Base-by-base conservation (phyloP, 2,888 invertebrate genomes). In the Caenorhabditis virilis region DNA sequence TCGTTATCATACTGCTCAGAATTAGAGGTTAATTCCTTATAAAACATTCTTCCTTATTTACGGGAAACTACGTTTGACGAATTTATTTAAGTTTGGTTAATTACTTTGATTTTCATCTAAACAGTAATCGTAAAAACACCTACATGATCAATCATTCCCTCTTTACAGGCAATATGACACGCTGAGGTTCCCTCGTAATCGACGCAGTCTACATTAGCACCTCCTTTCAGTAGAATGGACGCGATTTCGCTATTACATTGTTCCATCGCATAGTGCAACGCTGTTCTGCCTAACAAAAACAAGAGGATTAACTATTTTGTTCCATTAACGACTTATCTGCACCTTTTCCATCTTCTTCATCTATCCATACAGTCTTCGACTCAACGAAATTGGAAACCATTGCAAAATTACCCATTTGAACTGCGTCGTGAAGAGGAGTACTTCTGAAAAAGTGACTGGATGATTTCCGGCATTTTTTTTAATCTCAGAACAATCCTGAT, bases 71-170 rank as follows among this genome's bases (percentile, higher is more conserved):
- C n/a, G n/a, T n/a, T n/a, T n/a, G n/a, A n/a, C n/a, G n/a, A 36
- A 4, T n/a, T 16, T 36, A 36, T 36, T 13, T 36, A 15, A 6
- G 7, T 9, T 13, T 39, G 9, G 9, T 7, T 20, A 22, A 20
- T 42, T 25, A n/a, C 2, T 25, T 45, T 11, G 18, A 13, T 22
- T 25, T n/a, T 23, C 25, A 13, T 25, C n/a, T 18, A 42, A 6
- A 11, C n/a, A 5, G 5, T 36, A 50, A 23, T 5, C n/a, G n/a
- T 25, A 6, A 16, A 2, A 48, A 15, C 11, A 41, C 59, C 16
- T 45, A 76, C 76, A 50, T 69, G 57, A 42, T 76, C 76, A 39
- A 72, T 62, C 62, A 72, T 74, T 25, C 76, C 76, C 18, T 70
- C 54, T 39, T 51, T 48, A 23, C 67, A 70, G 9, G 76, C 76